phyloP scores from a whole-genome alignment of 2,113 vertebrate genomes.

The Scolopax mira region DNA sequence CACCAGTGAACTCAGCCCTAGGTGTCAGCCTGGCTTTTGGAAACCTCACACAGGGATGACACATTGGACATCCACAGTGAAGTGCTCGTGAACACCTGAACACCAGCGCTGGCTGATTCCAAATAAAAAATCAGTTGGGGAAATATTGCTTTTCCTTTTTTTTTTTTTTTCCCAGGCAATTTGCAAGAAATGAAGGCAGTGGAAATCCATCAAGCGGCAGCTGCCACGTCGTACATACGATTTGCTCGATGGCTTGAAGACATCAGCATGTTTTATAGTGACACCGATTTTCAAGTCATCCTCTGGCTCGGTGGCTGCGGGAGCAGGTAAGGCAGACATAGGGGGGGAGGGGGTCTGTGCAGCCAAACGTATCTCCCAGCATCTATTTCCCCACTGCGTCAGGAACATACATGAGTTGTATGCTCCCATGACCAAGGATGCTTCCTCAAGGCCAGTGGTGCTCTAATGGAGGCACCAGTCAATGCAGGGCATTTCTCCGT shows the following conservation, averaged over 20 bases:
- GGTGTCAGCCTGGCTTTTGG: background rate
- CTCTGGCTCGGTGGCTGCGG: background rate
- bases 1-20: no score
- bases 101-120: accelerated
- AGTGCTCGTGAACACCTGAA: background rate
- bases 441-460: background rate
- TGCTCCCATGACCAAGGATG: accelerated
- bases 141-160: background rate
- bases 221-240: background rate
- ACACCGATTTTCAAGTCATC: background rate
- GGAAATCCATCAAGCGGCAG: background rate
- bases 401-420: background rate
- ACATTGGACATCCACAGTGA: background rate
- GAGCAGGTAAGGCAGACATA: background rate
- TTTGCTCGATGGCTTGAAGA: background rate
- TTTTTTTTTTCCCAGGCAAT: background rate
- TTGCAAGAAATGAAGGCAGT: background rate
- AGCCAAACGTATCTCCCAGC: accelerated
- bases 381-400: background rate
- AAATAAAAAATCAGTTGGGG: background rate
- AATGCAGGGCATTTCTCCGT: background rate
- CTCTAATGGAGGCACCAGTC: background rate
- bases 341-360: background rate
- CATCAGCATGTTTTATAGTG: background rate
- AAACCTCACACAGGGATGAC: background rate